Evolutionary conservation across 2,888 invertebrate species (phyloP).

Genomic region (Parnassius smintheus): DNA sequence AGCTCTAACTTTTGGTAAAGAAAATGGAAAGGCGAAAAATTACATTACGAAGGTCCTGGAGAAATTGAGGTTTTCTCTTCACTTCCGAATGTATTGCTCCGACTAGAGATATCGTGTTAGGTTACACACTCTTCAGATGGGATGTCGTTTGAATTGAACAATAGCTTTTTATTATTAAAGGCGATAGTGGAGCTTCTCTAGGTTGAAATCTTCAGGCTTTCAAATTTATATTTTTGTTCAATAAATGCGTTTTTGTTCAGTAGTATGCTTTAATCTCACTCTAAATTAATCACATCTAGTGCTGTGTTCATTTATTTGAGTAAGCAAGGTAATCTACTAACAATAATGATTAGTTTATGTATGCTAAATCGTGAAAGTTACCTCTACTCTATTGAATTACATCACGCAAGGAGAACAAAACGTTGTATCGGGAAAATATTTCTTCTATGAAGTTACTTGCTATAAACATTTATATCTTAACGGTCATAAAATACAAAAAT

Average conservation of each 20-base stretch:
- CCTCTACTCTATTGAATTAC: slow-evolving; percentile 23
- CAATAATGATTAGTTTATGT: slow-evolving; percentile 25
- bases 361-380: slow-evolving; percentile 25
- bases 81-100: slow-evolving; percentile 41
- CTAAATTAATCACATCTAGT: slow-evolving; percentile 21
- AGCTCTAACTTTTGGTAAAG: slow-evolving; percentile 66
- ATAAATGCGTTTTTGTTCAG: neutral
- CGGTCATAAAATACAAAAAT: slow-evolving; percentile 2
- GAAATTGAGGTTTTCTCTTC: slow-evolving; percentile 61
- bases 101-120: slow-evolving; percentile 34
- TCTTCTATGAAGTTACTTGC: too few relatives aligned
- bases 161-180: slow-evolving; percentile 17
- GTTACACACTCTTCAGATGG: slow-evolving; percentile 30
- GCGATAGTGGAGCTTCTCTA: neutral
- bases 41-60: slow-evolving; percentile 71
- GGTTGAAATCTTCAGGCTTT: neutral
- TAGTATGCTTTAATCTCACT: slow-evolving; percentile 13
- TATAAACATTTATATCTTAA: neutral
- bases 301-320: slow-evolving; percentile 24
- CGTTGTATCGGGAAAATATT: neutral
- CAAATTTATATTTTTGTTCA: neutral
- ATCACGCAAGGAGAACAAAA: slow-evolving; percentile 21
- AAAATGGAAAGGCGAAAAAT: slow-evolving; percentile 74
- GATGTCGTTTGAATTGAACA: slow-evolving; percentile 29
- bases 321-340: slow-evolving; percentile 17